Conservation (phyloP, 1,140 invertebrate species). For the Formica exsecta region DNA sequence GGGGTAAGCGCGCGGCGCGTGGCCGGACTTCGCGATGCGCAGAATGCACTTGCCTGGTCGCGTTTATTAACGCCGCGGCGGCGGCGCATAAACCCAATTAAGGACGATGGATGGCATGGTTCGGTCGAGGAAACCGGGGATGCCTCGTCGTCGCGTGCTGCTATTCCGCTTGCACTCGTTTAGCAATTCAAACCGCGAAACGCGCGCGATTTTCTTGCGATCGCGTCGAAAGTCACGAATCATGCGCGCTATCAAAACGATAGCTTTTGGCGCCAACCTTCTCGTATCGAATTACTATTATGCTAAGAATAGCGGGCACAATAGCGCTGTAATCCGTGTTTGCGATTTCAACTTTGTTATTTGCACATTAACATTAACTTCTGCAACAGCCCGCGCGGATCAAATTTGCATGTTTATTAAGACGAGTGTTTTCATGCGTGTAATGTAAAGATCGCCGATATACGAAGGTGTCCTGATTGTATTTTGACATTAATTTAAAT, state of each 20-base stretch:
- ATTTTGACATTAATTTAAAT: constrained; percentile 27
- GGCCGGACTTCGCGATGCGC: constrained; percentile 78
- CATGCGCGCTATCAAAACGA: constrained; percentile 29
- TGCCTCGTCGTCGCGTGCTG: constrained; percentile 64
- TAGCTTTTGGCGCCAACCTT: constrained; percentile 56
- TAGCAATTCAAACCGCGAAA: not conserved
- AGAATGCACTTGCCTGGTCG: constrained; percentile 78
- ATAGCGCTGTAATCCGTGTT: constrained; percentile 33
- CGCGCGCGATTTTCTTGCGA: constrained; percentile 41
- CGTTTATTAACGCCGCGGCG: constrained; percentile 75
- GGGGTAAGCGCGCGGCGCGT: constrained; percentile 71
- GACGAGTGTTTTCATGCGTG: constrained; percentile 21
- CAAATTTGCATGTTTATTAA: constrained; percentile 41
- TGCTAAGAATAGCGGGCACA: constrained; percentile 52
- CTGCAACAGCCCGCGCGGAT: not conserved
- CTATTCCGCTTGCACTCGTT: not conserved
- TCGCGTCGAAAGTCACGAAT: constrained; percentile 55
- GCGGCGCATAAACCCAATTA: constrained; percentile 76
- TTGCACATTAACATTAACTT: constrained; percentile 37
- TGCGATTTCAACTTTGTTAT: constrained; percentile 60
- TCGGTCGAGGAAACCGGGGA: constrained; percentile 65
- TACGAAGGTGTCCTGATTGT: not conserved
- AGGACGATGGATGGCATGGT: constrained; percentile 63
- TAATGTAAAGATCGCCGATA: not conserved
- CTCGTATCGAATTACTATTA: constrained; percentile 45